Evolutionary conservation across 2,113 vertebrate species (phyloP), one percentile per base, ranked within the genome.

Genomic region (Dryoscopus gambensis): DNA sequence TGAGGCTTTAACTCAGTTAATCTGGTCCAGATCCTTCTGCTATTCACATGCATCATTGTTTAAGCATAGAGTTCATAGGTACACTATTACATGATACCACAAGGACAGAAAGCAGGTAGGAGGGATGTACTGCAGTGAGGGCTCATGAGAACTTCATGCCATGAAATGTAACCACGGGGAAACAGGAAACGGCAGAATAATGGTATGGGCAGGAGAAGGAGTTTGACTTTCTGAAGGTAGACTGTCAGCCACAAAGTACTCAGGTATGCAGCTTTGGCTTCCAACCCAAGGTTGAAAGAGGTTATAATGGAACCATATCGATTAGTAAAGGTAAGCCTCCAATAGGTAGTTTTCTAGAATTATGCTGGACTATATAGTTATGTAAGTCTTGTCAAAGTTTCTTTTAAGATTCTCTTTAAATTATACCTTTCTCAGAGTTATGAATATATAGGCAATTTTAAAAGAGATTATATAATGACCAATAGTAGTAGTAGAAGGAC

Each of bases 1-100:
- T 47, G 60, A 67, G 35, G 3, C 35, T 81, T 87, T 52, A 63
- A 77, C 18, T 70, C 37, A 15, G 20, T n/a, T 74, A 30, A 46
- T 67, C 18, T 84, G 25, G 7, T 31, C 50, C 50, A 65, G 28
- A 76, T 89, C 20, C 30, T 77, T 35, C 57, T 85, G 33, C 21
- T 68, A 11, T n/a, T 73, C 25, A 17, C 5, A 1, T 35, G 30
- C 52, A 40, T 30, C 19, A 9, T 20, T 77, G 15, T 42, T 86
- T 14, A 84, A 89, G 40, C 53, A 25, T 30, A 8, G 7, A 67
- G 31, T 21, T 67, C 10, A 15, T 7, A 21, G 25, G 7, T 64
- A 3, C 1, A 3, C 7, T 28, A 1, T 19, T 59, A 18, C 16
- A 7, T 23, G 39, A 13, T n/a, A 19, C 23, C 11, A 18, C 0